A percentile compares a stretch with the other conserved stretches of the same genome.
Conservation (phyloP, 2,888 invertebrate species). For the Tenthredo distinguenda region DNA sequence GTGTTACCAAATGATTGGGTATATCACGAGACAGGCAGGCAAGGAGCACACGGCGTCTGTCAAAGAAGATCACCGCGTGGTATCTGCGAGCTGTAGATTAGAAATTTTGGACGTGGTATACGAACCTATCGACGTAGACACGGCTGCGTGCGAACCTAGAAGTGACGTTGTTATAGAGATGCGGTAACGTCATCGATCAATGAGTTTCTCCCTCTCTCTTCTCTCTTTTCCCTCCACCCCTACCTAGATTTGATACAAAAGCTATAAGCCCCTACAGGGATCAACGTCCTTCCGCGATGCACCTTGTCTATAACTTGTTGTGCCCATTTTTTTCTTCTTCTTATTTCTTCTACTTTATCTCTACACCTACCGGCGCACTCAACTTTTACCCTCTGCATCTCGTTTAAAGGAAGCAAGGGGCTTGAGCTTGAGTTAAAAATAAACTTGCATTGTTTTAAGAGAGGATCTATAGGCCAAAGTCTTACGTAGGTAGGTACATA, state of each 20-base stretch:
- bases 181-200: conserved; percentile 45
- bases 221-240: background rate
- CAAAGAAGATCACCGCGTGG: conserved; percentile 16
- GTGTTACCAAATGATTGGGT: background rate
- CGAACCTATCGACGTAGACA: conserved; percentile 31
- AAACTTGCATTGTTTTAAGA: conserved; percentile 20
- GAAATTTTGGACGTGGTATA: background rate
- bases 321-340: background rate
- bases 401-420: conserved; percentile 9
- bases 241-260: background rate
- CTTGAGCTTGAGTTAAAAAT: conserved; percentile 37
- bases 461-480: background rate
- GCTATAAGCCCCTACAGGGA: conserved; percentile 18
- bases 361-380: background rate
- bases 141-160: conserved; percentile 22
- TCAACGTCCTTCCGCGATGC: conserved; percentile 32
- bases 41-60: background rate
- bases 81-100: conserved; percentile 31
- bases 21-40: background rate
- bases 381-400: conserved; percentile 10
- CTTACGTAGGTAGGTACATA: background rate
- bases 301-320: conserved; percentile 19
- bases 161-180: conserved; percentile 35
- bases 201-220: background rate
- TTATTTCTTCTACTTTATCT: conserved; percentile 9